Conservation (phyloP, 2,113 vertebrate genomes). For the Gopherus evgoodei region DNA sequence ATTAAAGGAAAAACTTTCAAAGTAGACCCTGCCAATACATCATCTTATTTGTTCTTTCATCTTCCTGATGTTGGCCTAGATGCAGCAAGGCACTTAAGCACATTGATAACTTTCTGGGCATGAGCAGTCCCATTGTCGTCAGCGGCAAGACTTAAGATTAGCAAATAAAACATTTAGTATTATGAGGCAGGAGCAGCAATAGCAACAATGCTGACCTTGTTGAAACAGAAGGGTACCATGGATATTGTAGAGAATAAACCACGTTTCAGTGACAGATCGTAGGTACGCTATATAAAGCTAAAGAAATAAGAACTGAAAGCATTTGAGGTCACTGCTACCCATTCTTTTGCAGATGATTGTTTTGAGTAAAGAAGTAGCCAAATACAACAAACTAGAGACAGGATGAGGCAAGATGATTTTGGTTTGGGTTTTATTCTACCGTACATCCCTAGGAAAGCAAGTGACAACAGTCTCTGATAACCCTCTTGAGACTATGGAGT, state of each 20-base stretch:
- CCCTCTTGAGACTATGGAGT: background rate
- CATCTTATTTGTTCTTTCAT: constrained; percentile 67
- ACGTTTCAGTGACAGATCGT: constrained; percentile 51
- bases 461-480: background rate
- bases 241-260: constrained; percentile 64
- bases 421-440: background rate
- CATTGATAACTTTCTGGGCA: background rate
- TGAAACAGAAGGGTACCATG: constrained; percentile 3
- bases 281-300: constrained; percentile 53
- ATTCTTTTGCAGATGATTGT: background rate
- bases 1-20: constrained; percentile 65
- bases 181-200: constrained; percentile 29
- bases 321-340: constrained; percentile 4
- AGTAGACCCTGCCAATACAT: constrained; percentile 60
- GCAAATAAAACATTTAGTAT: constrained; percentile 27
- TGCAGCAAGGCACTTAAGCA: constrained; percentile 69
- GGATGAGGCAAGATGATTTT: background rate
- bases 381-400: background rate
- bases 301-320: constrained; percentile 36
- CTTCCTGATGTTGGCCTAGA: constrained; percentile 46
- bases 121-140: background rate
- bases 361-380: background rate
- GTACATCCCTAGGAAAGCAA: background rate
- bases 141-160: constrained; percentile 43
- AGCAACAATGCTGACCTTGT: constrained; percentile 67